Evolutionary conservation across 2,797 vertebrate species (phyloP), one percentile per base, ranked within the genome.

Genomic region (Salarias fasciatus): DNA sequence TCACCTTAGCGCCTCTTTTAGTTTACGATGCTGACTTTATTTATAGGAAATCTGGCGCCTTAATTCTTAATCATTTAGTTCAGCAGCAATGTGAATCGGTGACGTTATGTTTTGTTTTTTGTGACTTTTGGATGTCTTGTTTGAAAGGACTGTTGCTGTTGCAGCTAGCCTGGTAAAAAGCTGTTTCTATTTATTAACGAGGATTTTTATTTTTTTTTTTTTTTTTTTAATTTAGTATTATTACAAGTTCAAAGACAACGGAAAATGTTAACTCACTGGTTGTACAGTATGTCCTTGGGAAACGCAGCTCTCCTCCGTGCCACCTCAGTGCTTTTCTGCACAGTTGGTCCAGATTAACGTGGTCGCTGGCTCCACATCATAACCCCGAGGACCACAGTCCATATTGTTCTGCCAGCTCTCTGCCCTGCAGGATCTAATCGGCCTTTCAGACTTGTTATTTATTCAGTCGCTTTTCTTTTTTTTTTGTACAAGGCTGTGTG

Each of bases 171-270:
- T 45, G 9, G 69, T 59, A 8, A 53, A 64, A 46, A 73, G 72
- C 15, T 55, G 18, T 59, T 72, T 64, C 24, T 86, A 69, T 85
- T 69, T 71, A 73, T 81, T 14, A 42, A 35, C 30, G 38, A 15
- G 40, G 11, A 6, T 29, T 36, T 48, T 2, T 38, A 10, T 35
- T 35, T 2, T 6, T 3, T 35, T 35, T n/a, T n/a, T n/a, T 29
- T 5, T 66, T 63, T 60, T 47, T 71, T 47, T 37, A 49, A 60
- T 67, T 38, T 11, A 40, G 38, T 8, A 36, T 9, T 67, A 28
- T 72, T 55, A 33, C 42, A 57, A 11, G 53, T 66, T 30, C n/a
- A n/a, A n/a, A n/a, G n/a, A n/a, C n/a, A n/a, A n/a, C n/a, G n/a
- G n/a, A 11, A 41, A 40, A 42, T 67, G 37, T 42, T 37, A 60